Percentiles rank a stretch among this genome's conserved stretches.
Conservation (phyloP, 2,888 invertebrate species). For the Adelognathus sp. region DNA sequence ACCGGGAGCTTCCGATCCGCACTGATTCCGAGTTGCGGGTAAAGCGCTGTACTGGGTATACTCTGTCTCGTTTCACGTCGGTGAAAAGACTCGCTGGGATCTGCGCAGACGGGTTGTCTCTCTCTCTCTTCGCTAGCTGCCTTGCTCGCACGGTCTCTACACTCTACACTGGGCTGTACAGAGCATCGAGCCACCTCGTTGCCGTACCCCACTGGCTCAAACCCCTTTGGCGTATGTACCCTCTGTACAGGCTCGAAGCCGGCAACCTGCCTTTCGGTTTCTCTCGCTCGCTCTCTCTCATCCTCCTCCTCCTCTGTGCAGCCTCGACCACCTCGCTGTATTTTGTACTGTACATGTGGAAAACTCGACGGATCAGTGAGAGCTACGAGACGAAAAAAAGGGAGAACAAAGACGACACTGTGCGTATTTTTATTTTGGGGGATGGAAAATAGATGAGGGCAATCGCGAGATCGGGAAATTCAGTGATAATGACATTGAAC, state of each 20-base stretch:
- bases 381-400: conserved; percentile 39
- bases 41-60: conserved; percentile 40
- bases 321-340: conserved; percentile 15
- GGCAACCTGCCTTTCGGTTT: conserved; percentile 49
- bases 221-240: conserved; percentile 50
- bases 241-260: conserved; percentile 29
- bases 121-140: conserved; percentile 54
- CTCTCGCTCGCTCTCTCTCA: no score
- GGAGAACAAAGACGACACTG: conserved; percentile 43
- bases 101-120: conserved; percentile 70
- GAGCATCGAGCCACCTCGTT: not conserved
- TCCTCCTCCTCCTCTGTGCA: conserved; percentile 37
- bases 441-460: not conserved
- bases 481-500: no score
- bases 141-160: not conserved
- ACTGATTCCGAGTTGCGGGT: conserved; percentile 59
- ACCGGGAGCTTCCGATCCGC: conserved; percentile 61
- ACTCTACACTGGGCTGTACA: no score
- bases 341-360: conserved; percentile 6
- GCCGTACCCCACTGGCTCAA: conserved; percentile 29
- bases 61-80: conserved; percentile 31
- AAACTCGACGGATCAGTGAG: conserved; percentile 40
- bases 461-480: not conserved
- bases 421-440: no score
- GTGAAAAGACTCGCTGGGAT: conserved; percentile 68